Evolutionary conservation across 2,113 vertebrate species (phyloP).

Genomic region (Mesitornis unicolor): DNA sequence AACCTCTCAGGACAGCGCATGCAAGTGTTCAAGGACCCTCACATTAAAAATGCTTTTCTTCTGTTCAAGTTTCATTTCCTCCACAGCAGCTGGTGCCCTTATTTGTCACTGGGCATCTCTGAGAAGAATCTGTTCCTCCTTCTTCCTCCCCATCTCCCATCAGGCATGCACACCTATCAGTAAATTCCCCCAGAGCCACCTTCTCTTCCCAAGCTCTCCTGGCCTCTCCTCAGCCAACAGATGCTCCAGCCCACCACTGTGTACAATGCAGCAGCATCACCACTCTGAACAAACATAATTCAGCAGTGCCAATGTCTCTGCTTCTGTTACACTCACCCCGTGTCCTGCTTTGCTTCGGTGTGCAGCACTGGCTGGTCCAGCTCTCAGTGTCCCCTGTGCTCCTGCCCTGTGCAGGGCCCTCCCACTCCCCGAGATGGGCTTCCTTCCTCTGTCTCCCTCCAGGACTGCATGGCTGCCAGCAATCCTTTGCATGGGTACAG

Average conservation of each 20-base stretch:
- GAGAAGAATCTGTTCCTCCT: background rate
- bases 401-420: too few species aligned
- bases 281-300: background rate
- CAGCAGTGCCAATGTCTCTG: background rate
- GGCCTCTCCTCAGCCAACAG: background rate
- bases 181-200: background rate
- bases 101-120: background rate
- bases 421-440: background rate
- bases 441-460: background rate
- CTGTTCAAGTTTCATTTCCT: background rate
- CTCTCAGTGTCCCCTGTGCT: background rate
- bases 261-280: background rate
- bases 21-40: too few species aligned
- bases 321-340: accelerated
- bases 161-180: background rate
- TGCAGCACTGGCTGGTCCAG: background rate
- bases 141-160: background rate
- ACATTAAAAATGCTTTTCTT: background rate
- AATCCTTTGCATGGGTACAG: accelerated
- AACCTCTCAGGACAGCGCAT: background rate
- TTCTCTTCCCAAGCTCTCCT: background rate
- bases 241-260: background rate
- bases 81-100: background rate
- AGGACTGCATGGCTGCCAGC: background rate
- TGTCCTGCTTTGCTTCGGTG: background rate